Evolutionary conservation across 2,113 vertebrate genomes (phyloP).

Genomic region (Tetrao urogallus): DNA sequence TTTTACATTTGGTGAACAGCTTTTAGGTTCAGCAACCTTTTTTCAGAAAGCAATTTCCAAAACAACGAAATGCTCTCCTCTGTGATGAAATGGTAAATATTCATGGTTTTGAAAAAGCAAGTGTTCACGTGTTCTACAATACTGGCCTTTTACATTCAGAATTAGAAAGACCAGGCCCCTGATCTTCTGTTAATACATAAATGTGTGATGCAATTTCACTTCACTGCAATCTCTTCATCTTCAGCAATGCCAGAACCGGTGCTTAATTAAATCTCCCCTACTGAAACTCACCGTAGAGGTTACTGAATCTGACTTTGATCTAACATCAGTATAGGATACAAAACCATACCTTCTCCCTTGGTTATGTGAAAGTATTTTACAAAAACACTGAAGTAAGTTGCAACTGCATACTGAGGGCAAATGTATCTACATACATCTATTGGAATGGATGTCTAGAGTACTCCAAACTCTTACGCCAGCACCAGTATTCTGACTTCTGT

Average conservation of each 20-base stretch:
- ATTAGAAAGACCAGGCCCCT: not conserved
- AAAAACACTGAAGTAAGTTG: not conserved
- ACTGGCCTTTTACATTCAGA: not conserved
- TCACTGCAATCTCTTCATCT: not conserved
- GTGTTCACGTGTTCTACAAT: not conserved
- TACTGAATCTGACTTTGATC: not conserved
- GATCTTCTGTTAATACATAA: not conserved
- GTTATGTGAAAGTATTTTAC: not conserved
- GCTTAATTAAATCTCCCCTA: slow-evolving; percentile 17
- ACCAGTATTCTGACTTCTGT: not conserved
- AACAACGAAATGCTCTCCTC: not conserved
- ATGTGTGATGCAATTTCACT: not conserved
- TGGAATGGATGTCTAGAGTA: not conserved
- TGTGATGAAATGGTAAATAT: not conserved
- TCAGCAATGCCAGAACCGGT: not conserved
- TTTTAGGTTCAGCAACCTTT: not conserved
- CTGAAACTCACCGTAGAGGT: not conserved
- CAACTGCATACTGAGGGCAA: not conserved
- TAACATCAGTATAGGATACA: not conserved
- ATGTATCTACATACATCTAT: accelerated
- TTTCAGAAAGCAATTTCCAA: not conserved
- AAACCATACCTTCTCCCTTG: not conserved
- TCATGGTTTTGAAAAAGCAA: not conserved
- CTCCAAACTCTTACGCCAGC: not conserved
- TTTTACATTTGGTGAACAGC: not conserved